Evolutionary conservation across 2,888 invertebrate species (phyloP).

Genomic region (Pollenia griseotomentosa): DNA sequence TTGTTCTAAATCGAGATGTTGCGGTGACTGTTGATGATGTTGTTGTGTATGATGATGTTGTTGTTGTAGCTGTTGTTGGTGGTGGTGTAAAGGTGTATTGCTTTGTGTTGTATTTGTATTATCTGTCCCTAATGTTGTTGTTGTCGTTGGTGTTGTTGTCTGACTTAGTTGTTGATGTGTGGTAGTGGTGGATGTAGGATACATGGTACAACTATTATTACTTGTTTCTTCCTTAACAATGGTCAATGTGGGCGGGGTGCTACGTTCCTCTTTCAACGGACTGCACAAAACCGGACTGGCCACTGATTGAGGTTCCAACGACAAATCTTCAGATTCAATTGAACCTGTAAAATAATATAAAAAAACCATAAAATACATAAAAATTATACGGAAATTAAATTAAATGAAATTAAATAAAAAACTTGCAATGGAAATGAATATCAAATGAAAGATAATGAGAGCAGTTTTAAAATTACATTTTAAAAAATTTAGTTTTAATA

Average conservation of each 20-base stretch:
- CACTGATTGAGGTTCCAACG: constrained; percentile 86
- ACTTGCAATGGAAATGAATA: not conserved
- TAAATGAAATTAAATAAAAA: constrained; percentile 9
- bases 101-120: constrained; percentile 75
- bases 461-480: no score
- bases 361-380: constrained; percentile 35
- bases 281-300: constrained; percentile 85
- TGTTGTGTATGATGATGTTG: constrained; percentile 74
- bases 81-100: constrained; percentile 73
- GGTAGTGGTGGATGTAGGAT: constrained; percentile 80
- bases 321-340: constrained; percentile 91
- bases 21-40: constrained; percentile 74
- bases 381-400: constrained; percentile 13
- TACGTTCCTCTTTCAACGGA: constrained; percentile 88
- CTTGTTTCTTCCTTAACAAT: constrained; percentile 90
- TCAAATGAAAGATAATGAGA: no score
- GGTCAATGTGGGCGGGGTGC: constrained; percentile 87
- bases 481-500: no score
- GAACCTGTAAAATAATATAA: constrained; percentile 87
- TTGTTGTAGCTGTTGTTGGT: constrained; percentile 76
- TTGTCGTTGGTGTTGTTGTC: constrained; percentile 76
- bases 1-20: constrained; percentile 79
- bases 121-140: constrained; percentile 72
- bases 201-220: constrained; percentile 87
- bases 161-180: constrained; percentile 78